Base-by-base conservation (phyloP, 1,140 invertebrate species). In the Drosophila bocqueti region DNA sequence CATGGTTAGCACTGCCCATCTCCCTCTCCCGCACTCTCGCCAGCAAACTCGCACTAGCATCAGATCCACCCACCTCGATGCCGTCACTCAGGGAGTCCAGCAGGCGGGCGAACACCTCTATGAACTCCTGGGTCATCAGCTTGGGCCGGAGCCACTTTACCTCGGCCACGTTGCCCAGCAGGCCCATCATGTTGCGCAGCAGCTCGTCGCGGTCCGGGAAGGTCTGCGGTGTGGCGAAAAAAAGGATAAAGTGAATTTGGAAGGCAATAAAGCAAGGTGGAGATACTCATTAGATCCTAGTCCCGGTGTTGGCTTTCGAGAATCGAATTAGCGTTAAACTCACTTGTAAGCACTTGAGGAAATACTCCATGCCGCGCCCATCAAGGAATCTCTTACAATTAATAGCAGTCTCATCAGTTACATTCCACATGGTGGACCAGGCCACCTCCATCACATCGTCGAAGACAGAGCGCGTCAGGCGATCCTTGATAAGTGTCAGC, bases 381-480 rank as follows among this genome's bases (percentile, higher is more conserved):
- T 97, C 95, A 40, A 99, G 94, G 94, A 99, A 99, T 89, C 96
- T 95, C 92, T 96, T 94, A 94, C 98, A 99, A 94, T 99, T 99
- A 68, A 96, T 94, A 29, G 98, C 96, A 42, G 98, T 99, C 94
- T 99, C 98, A 93, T 99, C 98, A 50, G 98, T 99, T 50, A 99
- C 98, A 94, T 99, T 99, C 97, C 97, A 98, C 96, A 99, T 97
- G 4, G 98, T 98, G 67, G 98, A 99, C 99, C 99, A 99, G 8
- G 98, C 97, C 16, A 99, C 97, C 94, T 99, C 98, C 93, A 99
- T 95, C 2, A 99, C 97, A 93, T 99, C 98, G 93, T 99, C 98
- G 93, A 98, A 99, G 21, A 96, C 93, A 43, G 94, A 94, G 45
- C 95, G 94, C 15, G 95, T 94, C 38, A 98, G 93, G 49, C 97